Evolutionary conservation across 1,140 invertebrate genomes (phyloP), one percentile per base, ranked within the genome.

Genomic region (Hycleus phaleratus): DNA sequence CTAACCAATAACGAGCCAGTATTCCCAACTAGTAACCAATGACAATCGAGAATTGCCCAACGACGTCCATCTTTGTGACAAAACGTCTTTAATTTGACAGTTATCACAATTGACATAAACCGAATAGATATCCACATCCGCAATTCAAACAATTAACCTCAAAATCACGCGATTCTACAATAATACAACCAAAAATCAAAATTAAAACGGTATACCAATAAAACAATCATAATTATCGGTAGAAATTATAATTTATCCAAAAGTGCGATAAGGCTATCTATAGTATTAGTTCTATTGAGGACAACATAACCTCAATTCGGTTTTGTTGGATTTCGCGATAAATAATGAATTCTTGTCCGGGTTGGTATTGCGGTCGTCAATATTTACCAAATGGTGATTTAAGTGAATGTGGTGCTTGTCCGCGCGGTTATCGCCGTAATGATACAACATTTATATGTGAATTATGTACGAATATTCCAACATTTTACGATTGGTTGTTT

Each of bases 261-360:
- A 12, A 12, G 1, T 1, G 18, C 18, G 2, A 18, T 18, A 18
- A 18, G 18, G 18, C 18, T 18, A 18, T 18, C 18, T 12, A 12
- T 12, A 12, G 18, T 32, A 1, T 32, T 32, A 32, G 7, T 32
- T 32, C 3, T 2, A 32, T 32, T 4, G 7, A 5, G 4, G 32
- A 7, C 7, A 4, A 42, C 40, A 8, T 42, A 42, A 42, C 40
- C 40, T 42, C 40, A 42, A 10, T 42, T 42, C 9, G 10, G 89
- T 77, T 97, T 96, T 76, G 80, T 98, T 42, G 95, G 98, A 78
- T 78, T 98, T 18, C 98, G 94, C 87, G 96, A 98, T 73, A n/a
- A 9, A 11, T 6, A 8, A 47, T 38, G 11, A 26, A 12, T 24
- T 9, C 67, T 7, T 95, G 92, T 75, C 91, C 91, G 7, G 93